phyloP scores from a whole-genome alignment of 23 tunicate species.

The Halocynthia roretzi region DNA sequence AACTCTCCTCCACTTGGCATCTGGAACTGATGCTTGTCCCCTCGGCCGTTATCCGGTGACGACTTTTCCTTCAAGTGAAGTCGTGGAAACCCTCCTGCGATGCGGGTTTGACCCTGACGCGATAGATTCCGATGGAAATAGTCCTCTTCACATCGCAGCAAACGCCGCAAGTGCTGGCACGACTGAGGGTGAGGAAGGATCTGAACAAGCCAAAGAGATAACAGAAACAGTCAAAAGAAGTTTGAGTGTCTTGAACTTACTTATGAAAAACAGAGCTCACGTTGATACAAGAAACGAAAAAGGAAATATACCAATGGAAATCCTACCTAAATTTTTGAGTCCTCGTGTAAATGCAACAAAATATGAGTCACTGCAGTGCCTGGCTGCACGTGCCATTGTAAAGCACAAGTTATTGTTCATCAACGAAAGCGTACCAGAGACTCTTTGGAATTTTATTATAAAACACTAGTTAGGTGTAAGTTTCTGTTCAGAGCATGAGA shows the following conservation, averaged over 20 bases:
- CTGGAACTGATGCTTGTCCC: slow-evolving; percentile 59
- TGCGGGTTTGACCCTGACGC: slow-evolving; percentile 71
- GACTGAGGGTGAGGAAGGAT: slow-evolving; percentile 8
- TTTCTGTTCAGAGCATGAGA: too few species aligned
- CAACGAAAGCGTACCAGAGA: slow-evolving; percentile 13
- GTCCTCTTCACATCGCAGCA: slow-evolving; percentile 57
- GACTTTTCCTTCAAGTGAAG: slow-evolving; percentile 44
- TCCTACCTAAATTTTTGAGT: slow-evolving; percentile 10
- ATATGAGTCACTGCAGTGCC: slow-evolving; percentile 56
- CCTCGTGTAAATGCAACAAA: slow-evolving; percentile 22
- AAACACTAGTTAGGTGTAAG: slow-evolving; percentile 2
- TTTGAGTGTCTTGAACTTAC: slow-evolving; percentile 26
- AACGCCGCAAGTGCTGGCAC: neutral
- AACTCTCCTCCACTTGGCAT: slow-evolving; percentile 68
- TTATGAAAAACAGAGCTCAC: slow-evolving; percentile 43
- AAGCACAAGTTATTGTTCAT: neutral
- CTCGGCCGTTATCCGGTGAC: slow-evolving; percentile 85
- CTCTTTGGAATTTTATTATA: slow-evolving; percentile 13
- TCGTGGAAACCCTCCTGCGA: slow-evolving; percentile 33
- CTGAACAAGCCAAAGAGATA: slow-evolving; percentile 3
- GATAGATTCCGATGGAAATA: slow-evolving; percentile 53
- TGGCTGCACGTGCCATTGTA: slow-evolving; percentile 49
- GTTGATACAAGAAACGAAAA: slow-evolving; percentile 33
- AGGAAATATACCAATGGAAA: slow-evolving; percentile 28
- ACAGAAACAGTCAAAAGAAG: too few species aligned